phyloP scores from a whole-genome alignment of 2,797 vertebrate species.

The Rhodeus uyekii region DNA sequence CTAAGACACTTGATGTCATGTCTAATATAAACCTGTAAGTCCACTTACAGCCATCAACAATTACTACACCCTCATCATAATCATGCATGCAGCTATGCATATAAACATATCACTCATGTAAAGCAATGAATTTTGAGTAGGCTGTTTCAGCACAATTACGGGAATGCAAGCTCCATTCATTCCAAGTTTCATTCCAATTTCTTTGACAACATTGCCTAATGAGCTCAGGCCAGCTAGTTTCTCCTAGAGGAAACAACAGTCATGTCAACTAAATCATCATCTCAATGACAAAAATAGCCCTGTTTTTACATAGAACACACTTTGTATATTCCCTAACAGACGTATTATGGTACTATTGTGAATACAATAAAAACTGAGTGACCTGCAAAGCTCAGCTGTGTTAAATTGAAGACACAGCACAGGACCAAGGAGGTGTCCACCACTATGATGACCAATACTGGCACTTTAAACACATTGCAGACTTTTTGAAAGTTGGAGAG shows the following conservation, averaged over 20 bases:
- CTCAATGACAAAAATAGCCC: neutral
- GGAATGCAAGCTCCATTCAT: neutral
- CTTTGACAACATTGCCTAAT: neutral
- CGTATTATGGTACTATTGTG: neutral
- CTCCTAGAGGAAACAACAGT: neutral
- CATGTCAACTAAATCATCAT: neutral
- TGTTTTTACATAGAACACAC: neutral
- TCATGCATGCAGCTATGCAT: neutral
- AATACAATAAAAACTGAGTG: neutral
- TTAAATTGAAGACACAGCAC: conserved; percentile 35
- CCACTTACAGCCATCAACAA: neutral
- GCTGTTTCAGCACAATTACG: neutral
- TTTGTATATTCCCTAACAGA: neutral
- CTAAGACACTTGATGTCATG: neutral
- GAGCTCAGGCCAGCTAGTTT: neutral
- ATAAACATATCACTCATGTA: neutral
- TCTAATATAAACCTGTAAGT: conserved; percentile 4
- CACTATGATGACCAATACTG: neutral
- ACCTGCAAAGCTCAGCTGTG: neutral
- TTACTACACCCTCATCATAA: neutral
- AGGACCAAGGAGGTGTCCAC: conserved; percentile 2
- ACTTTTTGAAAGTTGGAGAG: neutral
- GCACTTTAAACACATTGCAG: neutral
- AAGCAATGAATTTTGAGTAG: neutral
- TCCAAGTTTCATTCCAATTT: neutral